Base-by-base conservation (phyloP, 2,888 invertebrate species). In the Agonum fuliginosum region DNA sequence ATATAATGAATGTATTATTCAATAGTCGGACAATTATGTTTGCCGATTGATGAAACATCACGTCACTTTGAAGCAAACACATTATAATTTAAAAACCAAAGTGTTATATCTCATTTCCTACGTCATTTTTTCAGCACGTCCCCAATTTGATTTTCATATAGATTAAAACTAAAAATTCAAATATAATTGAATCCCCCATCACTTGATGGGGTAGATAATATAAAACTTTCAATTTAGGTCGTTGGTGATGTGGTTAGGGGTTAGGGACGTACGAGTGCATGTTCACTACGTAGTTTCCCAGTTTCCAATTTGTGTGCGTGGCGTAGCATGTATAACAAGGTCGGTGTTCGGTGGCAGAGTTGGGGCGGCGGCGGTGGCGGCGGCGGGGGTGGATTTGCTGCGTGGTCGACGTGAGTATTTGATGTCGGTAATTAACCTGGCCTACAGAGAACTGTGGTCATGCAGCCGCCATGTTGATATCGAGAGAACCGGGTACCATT, bases 361-460 rank as follows among this genome's bases (percentile, higher is more conserved):
- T n/a, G n/a, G n/a, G n/a, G n/a, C n/a, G n/a, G n/a, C n/a, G n/a
- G n/a, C n/a, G n/a, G n/a, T n/a, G n/a, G n/a, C 19, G 65, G 30
- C 19, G 30, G 30, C 30, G 3, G 4, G 3, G 30, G 30, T 62
- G 58, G 51, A 20, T 51, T 51, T 20, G 58, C 58, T 62, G 58
- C 58, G 58, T 62, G 58, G 58, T 19, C 58, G 58, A 27, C 58
- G 27, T 62, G 58, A 62, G 73, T 58, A 73, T 73, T 73, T 73
- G 73, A 73, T 73, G 73, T 73, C 73, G 37, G 73, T 73, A 73
- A 73, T 73, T 73, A 73, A 73, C 73, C 73, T 73, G 54, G 37
- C 51, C 54, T 22, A 58, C 73, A 17, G 37, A 10, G 30, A 19
- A 19, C 51, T 58, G 17, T 41, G 34, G 22, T 30, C 37, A n/a